Evolutionary conservation across 2,113 vertebrate genomes (phyloP).

Genomic region (Columbina picui): DNA sequence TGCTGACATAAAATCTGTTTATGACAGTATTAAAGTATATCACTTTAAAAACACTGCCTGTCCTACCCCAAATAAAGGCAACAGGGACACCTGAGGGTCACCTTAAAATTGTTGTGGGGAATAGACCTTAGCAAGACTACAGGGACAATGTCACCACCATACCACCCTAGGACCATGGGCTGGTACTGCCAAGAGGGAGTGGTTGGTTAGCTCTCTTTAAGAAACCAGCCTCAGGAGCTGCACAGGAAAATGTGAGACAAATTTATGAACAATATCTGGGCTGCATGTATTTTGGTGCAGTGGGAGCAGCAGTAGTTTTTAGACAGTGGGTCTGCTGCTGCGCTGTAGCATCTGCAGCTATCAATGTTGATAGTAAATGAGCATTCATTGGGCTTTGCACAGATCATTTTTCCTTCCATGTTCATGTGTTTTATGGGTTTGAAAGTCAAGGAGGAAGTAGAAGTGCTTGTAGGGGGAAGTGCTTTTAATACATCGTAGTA

Average conservation of each 20-base stretch:
- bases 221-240: neutral
- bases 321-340: neutral
- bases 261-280: neutral
- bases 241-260: neutral
- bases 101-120: neutral
- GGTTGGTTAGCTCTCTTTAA: neutral
- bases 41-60: neutral
- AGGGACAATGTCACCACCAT: neutral
- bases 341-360: neutral
- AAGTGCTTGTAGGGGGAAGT: constrained; percentile 14
- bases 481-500: neutral
- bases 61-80: neutral
- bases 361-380: neutral
- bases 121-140: neutral
- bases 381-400: neutral
- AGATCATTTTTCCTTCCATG: neutral
- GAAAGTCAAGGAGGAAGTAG: constrained; percentile 21
- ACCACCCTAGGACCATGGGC: neutral
- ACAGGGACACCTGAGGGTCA: neutral
- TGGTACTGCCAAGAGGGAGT: neutral
- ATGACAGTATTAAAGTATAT: constrained; percentile 45
- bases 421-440: neutral
- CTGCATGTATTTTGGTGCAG: neutral
- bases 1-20: constrained; percentile 51
- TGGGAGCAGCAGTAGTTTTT: neutral